These are phyloP conservation scores for Andrena cerasifolii DNA, from an alignment of 1,140 invertebrate species.

Conservation along the genomic window DNA sequence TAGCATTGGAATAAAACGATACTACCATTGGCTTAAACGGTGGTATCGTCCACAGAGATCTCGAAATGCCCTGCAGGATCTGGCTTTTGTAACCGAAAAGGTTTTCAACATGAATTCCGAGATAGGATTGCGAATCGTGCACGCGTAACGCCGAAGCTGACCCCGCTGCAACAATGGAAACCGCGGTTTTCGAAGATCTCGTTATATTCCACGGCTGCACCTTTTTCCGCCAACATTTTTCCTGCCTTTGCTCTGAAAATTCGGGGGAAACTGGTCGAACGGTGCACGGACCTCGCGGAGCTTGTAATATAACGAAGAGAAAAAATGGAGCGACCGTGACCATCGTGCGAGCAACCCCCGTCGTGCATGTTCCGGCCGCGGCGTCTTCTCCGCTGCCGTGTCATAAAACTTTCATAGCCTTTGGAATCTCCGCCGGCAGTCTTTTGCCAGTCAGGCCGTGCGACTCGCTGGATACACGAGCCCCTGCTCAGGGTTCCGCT, in stretches of 20 bases:
- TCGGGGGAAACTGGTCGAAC: too few relatives aligned
- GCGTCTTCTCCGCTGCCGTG: slow-evolving; percentile 27
- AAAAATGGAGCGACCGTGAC: slow-evolving; percentile 10
- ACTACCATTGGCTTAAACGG: neutral
- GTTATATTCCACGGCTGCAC: slow-evolving; percentile 15
- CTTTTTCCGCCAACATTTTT: slow-evolving; percentile 12
- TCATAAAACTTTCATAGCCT: slow-evolving; percentile 65
- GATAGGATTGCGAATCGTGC: neutral
- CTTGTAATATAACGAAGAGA: neutral
- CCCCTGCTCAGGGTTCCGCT: slow-evolving; percentile 23
- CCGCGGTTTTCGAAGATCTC: slow-evolving; percentile 2
- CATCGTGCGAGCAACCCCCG: neutral
- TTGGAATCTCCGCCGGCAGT: slow-evolving; percentile 51
- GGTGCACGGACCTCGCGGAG: neutral
- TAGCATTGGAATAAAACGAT: too few relatives aligned
- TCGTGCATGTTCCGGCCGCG: slow-evolving; percentile 23
- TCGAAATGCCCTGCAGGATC: neutral
- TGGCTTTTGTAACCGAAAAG: too few relatives aligned
- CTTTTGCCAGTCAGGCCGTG: slow-evolving; percentile 48
- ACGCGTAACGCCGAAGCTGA: neutral
- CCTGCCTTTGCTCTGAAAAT: neutral
- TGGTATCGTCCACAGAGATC: neutral
- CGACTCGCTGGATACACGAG: slow-evolving; percentile 35
- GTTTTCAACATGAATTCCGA: neutral
- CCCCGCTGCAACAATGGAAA: slow-evolving; percentile 4